These are phyloP conservation scores for Battus philenor DNA, from an alignment of 1,140 invertebrate species.

Conservation along the genomic window DNA sequence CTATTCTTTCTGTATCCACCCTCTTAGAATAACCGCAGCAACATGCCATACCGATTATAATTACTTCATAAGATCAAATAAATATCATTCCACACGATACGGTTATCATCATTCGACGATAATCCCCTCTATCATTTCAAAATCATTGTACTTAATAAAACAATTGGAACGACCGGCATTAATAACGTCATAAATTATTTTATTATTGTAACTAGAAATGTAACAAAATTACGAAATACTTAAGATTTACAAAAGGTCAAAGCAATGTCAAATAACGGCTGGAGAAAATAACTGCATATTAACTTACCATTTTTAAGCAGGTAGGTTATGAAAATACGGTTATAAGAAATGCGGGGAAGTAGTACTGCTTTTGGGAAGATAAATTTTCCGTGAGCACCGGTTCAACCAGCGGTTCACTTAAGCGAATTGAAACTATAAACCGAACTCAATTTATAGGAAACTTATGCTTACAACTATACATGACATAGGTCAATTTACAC, in stretches of 20 bases:
- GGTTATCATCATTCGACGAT: slow-evolving; percentile 11
- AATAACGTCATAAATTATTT: background rate
- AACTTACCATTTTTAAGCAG: slow-evolving; percentile 34
- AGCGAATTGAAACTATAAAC: too few relatives aligned
- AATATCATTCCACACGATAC: slow-evolving; percentile 9
- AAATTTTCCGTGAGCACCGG: background rate
- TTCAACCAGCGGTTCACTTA: background rate
- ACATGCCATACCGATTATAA: slow-evolving; percentile 13
- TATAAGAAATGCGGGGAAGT: background rate
- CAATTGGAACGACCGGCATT: background rate
- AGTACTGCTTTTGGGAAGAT: background rate
- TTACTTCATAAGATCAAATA: slow-evolving; percentile 3
- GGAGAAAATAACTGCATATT: slow-evolving; percentile 23
- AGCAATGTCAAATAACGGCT: slow-evolving; percentile 43
- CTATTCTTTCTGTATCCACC: slow-evolving; percentile 14
- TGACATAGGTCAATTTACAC: too few relatives aligned
- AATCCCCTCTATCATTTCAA: slow-evolving; percentile 15
- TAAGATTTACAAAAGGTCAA: slow-evolving; percentile 37
- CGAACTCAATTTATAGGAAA: too few relatives aligned
- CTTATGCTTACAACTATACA: too few relatives aligned
- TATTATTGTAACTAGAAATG: background rate
- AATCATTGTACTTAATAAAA: background rate
- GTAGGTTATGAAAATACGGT: background rate
- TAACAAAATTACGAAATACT: background rate
- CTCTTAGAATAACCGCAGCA: slow-evolving; percentile 9